These are phyloP conservation scores for Sphyrna mokarran DNA, from an alignment of 2,113 vertebrate species.

Conservation along the genomic window DNA sequence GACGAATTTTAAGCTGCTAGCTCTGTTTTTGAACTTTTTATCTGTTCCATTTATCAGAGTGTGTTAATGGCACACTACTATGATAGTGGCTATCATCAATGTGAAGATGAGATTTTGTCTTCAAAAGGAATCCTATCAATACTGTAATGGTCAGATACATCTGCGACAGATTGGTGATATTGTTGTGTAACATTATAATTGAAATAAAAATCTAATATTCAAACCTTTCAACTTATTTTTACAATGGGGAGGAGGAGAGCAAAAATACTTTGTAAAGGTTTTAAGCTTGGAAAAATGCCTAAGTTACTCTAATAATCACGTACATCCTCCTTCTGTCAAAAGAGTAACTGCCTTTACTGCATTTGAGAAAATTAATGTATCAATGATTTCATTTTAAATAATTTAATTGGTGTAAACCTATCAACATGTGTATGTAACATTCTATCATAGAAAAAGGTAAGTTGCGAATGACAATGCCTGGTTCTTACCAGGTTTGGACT, in stretches of 20 bases:
- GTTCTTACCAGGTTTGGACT: neutral
- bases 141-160: too few relatives aligned
- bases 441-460: neutral
- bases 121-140: too few relatives aligned
- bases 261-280: neutral
- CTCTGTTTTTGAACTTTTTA: too few relatives aligned
- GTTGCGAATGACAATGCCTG: neutral
- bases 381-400: neutral
- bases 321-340: neutral
- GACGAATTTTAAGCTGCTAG: too few relatives aligned
- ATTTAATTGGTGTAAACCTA: neutral
- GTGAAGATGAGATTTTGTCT: too few relatives aligned
- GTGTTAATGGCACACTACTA: too few relatives aligned
- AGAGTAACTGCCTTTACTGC: neutral
- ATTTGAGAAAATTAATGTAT: neutral
- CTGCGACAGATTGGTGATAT: neutral
- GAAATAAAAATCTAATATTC: neutral
- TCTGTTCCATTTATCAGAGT: too few relatives aligned
- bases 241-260: neutral
- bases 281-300: neutral
- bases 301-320: neutral
- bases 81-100: too few relatives aligned
- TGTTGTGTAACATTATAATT: neutral
- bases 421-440: neutral
- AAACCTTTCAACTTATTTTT: neutral